Conservation (phyloP, 2,888 invertebrate species). For the Sabatieria punctata region DNA sequence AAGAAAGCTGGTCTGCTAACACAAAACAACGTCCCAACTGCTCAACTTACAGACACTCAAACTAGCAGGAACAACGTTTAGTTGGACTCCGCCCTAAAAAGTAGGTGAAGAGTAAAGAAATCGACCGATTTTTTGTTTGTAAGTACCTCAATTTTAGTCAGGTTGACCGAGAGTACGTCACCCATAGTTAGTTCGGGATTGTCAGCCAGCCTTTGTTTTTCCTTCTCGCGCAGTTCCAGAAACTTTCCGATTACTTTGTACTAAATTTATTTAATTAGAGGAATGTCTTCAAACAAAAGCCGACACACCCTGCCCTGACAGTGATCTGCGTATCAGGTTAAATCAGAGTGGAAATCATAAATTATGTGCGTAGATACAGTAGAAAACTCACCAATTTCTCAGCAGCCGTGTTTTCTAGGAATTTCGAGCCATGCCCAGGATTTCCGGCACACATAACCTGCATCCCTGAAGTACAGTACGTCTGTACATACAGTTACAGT, state of each 20-base stretch:
- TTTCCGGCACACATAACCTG: slow-evolving; percentile 59
- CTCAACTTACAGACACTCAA: not conserved
- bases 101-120: not conserved
- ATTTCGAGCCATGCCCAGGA: slow-evolving; percentile 68
- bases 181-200: slow-evolving; percentile 52
- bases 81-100: not conserved
- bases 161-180: slow-evolving; percentile 68
- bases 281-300: no score
- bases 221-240: not conserved
- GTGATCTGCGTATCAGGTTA: no score
- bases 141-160: slow-evolving; percentile 52
- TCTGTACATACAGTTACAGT: not conserved
- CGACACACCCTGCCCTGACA: no score
- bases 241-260: not conserved
- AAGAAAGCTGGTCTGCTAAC: slow-evolving; percentile 2
- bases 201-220: slow-evolving; percentile 46
- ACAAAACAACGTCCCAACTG: not conserved
- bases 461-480: slow-evolving; percentile 44
- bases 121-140: not conserved
- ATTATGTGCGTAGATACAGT: not conserved
- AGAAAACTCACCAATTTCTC: slow-evolving; percentile 45
- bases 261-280: no score
- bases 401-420: slow-evolving; percentile 57
- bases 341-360: no score
- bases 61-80: not conserved